Evolutionary conservation across 2,797 vertebrate species (phyloP).

Genomic region (Knipowitschia caucasica): DNA sequence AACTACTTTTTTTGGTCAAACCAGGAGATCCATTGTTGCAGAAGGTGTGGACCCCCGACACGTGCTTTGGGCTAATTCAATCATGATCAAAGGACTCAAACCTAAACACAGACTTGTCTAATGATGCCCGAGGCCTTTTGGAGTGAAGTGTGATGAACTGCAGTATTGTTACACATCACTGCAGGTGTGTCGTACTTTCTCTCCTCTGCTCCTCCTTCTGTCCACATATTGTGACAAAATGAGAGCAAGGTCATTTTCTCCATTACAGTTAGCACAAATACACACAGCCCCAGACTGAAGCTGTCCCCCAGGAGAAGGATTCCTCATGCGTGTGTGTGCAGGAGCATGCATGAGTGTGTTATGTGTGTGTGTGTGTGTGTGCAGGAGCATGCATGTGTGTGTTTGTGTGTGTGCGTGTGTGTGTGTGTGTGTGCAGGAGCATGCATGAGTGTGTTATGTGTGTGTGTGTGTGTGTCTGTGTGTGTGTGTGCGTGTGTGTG

Average conservation of each 20-base stretch:
- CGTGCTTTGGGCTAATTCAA: constrained; percentile 8
- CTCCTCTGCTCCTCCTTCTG: constrained; percentile 15
- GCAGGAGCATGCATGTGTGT: constrained; percentile 68
- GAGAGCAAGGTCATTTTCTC: constrained; percentile 58
- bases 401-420: constrained; percentile 14
- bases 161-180: constrained; percentile 50
- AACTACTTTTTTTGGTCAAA: constrained; percentile 12
- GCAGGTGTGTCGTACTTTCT: constrained; percentile 63
- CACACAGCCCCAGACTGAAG: constrained; percentile 34
- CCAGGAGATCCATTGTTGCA: constrained; percentile 26
- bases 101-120: constrained; percentile 16
- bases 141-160: constrained; percentile 39
- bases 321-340: constrained; percentile 12
- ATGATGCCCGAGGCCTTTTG: constrained; percentile 31
- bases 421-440: constrained; percentile 67
- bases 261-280: constrained; percentile 21
- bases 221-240: constrained; percentile 65
- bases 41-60: constrained; percentile 17
- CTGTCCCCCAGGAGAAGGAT: constrained; percentile 27
- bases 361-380: constrained; percentile 15
- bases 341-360: constrained; percentile 16
- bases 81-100: constrained; percentile 50
- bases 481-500: constrained; percentile 15
- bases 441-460: too few relatives aligned
- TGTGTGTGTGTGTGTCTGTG: constrained; percentile 13